A percentile compares a stretch with the other conserved stretches of the same genome.
Conservation (phyloP, 2,113 vertebrate genomes). For the Salvelinus alpinus region DNA sequence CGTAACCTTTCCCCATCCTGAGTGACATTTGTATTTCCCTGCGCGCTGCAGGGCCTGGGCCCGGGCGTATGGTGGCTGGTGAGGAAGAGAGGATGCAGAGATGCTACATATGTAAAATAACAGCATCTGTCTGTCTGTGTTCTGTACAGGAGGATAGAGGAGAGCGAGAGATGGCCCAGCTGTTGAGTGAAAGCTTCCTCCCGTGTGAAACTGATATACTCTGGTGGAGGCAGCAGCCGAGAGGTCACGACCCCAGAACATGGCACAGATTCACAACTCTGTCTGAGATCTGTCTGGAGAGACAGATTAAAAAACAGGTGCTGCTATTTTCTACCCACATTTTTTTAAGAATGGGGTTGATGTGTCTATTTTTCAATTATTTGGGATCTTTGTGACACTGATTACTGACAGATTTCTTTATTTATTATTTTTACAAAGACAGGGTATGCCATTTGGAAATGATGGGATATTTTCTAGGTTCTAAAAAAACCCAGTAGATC, state of each 20-base stretch:
- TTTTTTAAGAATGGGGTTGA: slow-evolving; percentile 1
- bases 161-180: slow-evolving; percentile 38
- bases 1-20: slow-evolving; percentile 70
- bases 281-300: slow-evolving; percentile 24
- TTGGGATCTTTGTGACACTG: not conserved
- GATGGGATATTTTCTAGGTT: too few species aligned
- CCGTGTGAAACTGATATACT: slow-evolving; percentile 43
- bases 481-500: too few species aligned
- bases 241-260: slow-evolving; percentile 49
- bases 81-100: slow-evolving; percentile 52
- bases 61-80: slow-evolving; percentile 53
- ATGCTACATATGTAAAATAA: slow-evolving; percentile 65
- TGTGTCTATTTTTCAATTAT: not conserved
- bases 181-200: slow-evolving; percentile 45
- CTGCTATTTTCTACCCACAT: not conserved
- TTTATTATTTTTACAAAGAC: not conserved
- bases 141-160: slow-evolving; percentile 22
- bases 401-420: not conserved
- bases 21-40: slow-evolving; percentile 74
- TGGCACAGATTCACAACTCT: slow-evolving; percentile 45
- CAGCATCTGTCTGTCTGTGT: slow-evolving; percentile 38
- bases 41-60: slow-evolving; percentile 51
- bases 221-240: slow-evolving; percentile 38
- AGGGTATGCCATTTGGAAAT: not conserved
- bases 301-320: slow-evolving; percentile 1